phyloP scores from a whole-genome alignment of 2,113 vertebrate species.

The Mirounga angustirostris region DNA sequence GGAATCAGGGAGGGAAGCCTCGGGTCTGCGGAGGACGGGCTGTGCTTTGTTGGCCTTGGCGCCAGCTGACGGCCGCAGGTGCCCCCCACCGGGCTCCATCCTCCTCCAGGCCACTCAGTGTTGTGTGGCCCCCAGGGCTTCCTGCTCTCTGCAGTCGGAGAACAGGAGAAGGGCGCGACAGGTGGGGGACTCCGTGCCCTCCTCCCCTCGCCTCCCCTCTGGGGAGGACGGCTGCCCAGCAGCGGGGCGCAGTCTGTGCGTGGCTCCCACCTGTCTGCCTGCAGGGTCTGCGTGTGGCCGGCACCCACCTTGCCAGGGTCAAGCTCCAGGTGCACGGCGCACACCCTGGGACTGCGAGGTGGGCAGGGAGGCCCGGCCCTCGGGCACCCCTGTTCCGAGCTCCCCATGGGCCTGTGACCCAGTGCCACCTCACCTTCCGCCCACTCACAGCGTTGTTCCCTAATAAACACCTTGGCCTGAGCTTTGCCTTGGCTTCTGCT shows the following conservation, averaged over 20 bases:
- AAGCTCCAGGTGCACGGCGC: fast-evolving
- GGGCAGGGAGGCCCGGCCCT: background rate
- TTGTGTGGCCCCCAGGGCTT: background rate
- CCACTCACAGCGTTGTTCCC: background rate
- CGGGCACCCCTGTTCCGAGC: too few species aligned
- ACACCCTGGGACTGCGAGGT: fast-evolving
- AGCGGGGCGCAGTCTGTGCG: fast-evolving
- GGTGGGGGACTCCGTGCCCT: background rate
- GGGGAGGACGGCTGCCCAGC: background rate
- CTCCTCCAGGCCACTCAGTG: fast-evolving
- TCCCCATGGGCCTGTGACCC: background rate
- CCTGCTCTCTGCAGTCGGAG: background rate
- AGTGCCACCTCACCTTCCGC: too few species aligned
- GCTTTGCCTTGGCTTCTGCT: background rate
- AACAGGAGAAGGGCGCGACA: background rate
- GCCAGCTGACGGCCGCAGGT: background rate
- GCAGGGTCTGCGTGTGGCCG: too few species aligned
- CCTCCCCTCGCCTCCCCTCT: background rate
- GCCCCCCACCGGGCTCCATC: background rate
- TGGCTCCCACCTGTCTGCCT: background rate
- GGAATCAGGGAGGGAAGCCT: background rate
- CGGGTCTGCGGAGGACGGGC: background rate
- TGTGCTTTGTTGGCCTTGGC: background rate
- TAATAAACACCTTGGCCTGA: background rate
- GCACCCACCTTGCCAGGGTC: fast-evolving